phyloP scores from a whole-genome alignment of 2,888 invertebrate genomes.

The Tuta absoluta region DNA sequence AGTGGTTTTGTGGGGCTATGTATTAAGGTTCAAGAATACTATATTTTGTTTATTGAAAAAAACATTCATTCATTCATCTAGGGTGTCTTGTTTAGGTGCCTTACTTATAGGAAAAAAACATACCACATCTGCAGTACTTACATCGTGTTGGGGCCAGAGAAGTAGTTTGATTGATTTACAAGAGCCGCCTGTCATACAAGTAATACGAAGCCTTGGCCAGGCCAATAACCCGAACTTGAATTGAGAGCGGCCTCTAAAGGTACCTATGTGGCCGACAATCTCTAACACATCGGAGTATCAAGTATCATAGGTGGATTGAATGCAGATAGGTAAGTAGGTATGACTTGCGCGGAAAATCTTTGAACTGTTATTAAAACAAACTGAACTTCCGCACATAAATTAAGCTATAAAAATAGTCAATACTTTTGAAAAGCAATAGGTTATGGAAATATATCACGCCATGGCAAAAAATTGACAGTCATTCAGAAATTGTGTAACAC shows the following conservation, averaged over 20 bases:
- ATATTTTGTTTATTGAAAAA: no score
- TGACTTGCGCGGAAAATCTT: background rate
- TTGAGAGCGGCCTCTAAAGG: constrained; percentile 2
- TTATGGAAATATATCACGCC: no score
- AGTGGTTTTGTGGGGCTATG: no score
- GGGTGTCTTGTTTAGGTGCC: no score
- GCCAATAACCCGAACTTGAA: constrained; percentile 11
- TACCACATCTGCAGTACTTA: background rate
- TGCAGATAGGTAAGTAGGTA: background rate
- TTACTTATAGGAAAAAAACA: no score
- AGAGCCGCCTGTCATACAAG: constrained; percentile 25
- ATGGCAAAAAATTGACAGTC: no score
- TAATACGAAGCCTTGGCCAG: constrained; percentile 22
- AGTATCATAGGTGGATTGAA: background rate
- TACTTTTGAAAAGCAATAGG: no score
- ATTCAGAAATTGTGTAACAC: no score
- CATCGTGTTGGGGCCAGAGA: background rate
- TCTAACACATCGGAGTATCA: constrained; percentile 16
- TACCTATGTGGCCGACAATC: constrained; percentile 4
- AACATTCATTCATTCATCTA: no score
- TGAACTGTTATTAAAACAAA: background rate
- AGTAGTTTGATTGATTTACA: constrained; percentile 26
- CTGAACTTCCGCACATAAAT: no score
- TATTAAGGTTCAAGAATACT: no score
- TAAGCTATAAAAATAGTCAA: no score